Evolutionary conservation across 2,888 invertebrate genomes (phyloP), one percentile per base, ranked within the genome.

Genomic region (Bombylius discolor): DNA sequence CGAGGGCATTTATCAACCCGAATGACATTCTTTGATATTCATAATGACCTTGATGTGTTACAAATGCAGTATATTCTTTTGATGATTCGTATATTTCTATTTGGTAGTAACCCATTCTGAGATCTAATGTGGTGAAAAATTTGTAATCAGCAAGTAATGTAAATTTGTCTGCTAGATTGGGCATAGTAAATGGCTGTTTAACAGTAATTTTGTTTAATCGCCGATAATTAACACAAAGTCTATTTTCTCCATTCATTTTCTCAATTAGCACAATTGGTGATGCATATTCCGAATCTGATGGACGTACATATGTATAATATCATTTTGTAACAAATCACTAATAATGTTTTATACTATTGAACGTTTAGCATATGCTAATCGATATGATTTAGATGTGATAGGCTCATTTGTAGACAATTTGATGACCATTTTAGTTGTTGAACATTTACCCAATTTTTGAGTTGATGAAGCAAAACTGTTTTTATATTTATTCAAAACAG

Each of bases 221-320:
- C 14, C 46, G n/a, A n/a, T 47, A 55, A 36, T 55, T 51, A 5
- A 55, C 47, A 36, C 51, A 61, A 11, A 61, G 42, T 3, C 60
- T 54, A 31, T 60, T 55, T 47, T 62, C 62, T 5, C 60, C 60
- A 50, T 62, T 61, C 53, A 59, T 51, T 42, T 62, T 62, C n/a
- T 55, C 53, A 4, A 61, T 59, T 4, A 64, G 51, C 13, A 62
- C 62, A 5, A 62, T 55, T 9, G 61, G 59, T 9, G 61, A 61
- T 7, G 61, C 58, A 42, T 60, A 61, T 4, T 4, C 4, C 8
- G 49, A 49, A 11, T 49, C 33, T 32, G 49, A 49, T 9, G 49
- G 32, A 13, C 49, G 32, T n/a, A n/a, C n/a, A n/a, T n/a, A 36
- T 4, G 36, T 4, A 49, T 49, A 13, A 49, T 49, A 4, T 49